A percentile compares a stretch with the other conserved stretches of the same genome.
phyloP scores from a whole-genome alignment of 1,140 invertebrate genomes.

The Heliconius hewitsoni region DNA sequence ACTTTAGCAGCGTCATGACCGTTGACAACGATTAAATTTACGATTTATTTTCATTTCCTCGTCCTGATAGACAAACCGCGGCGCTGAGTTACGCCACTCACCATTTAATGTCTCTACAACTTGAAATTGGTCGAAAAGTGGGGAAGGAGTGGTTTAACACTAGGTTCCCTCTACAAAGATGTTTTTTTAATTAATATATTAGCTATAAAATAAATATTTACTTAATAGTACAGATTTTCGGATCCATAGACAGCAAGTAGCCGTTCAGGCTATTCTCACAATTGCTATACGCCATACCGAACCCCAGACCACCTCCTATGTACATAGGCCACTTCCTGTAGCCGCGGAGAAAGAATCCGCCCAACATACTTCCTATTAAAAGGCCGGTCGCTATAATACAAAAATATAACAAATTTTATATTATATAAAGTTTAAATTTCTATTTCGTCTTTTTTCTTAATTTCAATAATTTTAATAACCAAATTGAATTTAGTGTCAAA shows the following conservation, averaged over 20 bases:
- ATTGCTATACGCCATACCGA: conserved; percentile 73
- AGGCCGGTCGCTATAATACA: conserved; percentile 54
- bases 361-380: conserved; percentile 68
- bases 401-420: not conserved
- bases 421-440: not conserved
- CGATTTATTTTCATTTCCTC: too few relatives aligned
- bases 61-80: too few relatives aligned
- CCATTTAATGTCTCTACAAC: too few relatives aligned
- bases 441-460: too few relatives aligned
- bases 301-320: conserved; percentile 66
- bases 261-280: conserved; percentile 73
- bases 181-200: not conserved
- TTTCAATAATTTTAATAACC: too few relatives aligned
- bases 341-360: conserved; percentile 67
- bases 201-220: conserved; percentile 41
- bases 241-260: conserved; percentile 61
- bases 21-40: too few relatives aligned
- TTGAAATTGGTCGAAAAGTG: too few relatives aligned
- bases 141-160: too few relatives aligned
- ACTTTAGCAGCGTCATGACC: not conserved
- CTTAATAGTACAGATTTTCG: conserved; percentile 64
- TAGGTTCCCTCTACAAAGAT: not conserved
- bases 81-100: too few relatives aligned
- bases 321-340: conserved; percentile 65
- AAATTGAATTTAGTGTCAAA: too few relatives aligned